Percentiles rank a stretch among this genome's conserved stretches.
Evolutionary conservation across 2,888 invertebrate species (phyloP).

Genomic region (Sericinus montela): DNA sequence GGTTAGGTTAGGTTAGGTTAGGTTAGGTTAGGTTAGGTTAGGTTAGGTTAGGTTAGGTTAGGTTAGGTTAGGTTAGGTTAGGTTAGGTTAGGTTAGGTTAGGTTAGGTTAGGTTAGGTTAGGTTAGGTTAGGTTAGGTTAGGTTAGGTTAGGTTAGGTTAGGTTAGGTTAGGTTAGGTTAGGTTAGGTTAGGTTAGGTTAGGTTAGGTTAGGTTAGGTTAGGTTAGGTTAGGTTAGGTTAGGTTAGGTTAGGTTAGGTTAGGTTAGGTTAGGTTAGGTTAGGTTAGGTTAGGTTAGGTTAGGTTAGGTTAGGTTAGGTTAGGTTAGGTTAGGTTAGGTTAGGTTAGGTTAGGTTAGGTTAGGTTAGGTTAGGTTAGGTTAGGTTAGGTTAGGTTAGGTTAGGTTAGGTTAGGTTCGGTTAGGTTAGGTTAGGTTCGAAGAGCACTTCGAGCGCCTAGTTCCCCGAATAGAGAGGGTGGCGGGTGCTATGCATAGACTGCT

Average conservation of each 20-base stretch:
- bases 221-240: background rate
- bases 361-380: background rate
- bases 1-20: slow-evolving; percentile 22
- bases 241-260: background rate
- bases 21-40: slow-evolving; percentile 20
- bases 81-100: slow-evolving; percentile 18
- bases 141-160: slow-evolving; percentile 17
- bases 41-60: slow-evolving; percentile 18
- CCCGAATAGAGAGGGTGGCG: no score
- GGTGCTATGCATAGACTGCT: no score
- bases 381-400: no score
- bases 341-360: background rate
- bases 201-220: background rate
- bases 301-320: background rate
- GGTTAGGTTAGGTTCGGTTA: no score
- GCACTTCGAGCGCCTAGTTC: no score
- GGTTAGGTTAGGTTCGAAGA: background rate
- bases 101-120: slow-evolving; percentile 18
- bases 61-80: slow-evolving; percentile 19
- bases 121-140: slow-evolving; percentile 13
- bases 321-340: background rate
- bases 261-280: background rate
- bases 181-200: background rate
- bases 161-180: background rate
- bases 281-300: background rate